Conservation (phyloP, 2,113 vertebrate genomes). For the Talpa occidentalis region DNA sequence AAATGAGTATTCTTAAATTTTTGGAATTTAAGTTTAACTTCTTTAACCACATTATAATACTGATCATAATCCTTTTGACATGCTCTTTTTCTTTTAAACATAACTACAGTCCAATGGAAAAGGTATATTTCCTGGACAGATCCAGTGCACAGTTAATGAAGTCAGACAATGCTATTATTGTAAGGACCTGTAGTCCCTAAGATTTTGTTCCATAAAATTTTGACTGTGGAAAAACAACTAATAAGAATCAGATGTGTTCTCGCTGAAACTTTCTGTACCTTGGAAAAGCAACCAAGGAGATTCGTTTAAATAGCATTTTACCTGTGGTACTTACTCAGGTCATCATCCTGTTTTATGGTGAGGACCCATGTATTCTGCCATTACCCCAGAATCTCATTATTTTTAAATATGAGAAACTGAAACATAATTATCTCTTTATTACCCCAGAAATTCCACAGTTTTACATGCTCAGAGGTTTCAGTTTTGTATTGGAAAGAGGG, state of each 20-base stretch:
- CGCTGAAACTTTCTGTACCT: constrained; percentile 50
- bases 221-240: neutral
- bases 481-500: constrained; percentile 13
- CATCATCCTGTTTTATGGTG: constrained; percentile 14
- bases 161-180: neutral
- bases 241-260: neutral
- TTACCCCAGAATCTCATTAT: constrained; percentile 68
- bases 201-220: neutral
- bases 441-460: constrained; percentile 63
- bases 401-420: constrained; percentile 73
- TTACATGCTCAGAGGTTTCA: neutral
- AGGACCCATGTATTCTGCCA: constrained; percentile 46
- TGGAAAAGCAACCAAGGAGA: constrained; percentile 61
- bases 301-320: constrained; percentile 59
- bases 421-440: constrained; percentile 52
- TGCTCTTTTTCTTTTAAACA: neutral
- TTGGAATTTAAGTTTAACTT: neutral
- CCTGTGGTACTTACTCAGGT: neutral
- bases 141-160: neutral
- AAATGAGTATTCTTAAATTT: neutral
- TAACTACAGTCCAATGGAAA: neutral
- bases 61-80: neutral
- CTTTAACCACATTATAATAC: neutral
- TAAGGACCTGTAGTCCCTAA: neutral
- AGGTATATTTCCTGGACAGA: neutral